Conservation (phyloP, 1,140 invertebrate genomes). For the Akabosia matsudoensis region DNA sequence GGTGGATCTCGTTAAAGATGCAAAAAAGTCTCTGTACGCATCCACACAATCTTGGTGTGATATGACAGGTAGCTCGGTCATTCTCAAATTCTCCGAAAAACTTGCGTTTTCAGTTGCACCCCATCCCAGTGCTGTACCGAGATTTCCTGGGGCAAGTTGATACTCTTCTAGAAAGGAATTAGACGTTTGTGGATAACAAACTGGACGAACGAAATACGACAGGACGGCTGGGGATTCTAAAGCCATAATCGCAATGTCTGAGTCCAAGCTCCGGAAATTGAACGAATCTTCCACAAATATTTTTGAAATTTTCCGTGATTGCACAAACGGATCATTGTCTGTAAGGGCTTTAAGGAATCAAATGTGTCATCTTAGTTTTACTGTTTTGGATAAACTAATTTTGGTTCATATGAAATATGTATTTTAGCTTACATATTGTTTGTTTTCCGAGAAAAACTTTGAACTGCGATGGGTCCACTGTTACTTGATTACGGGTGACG, state of each 20-base stretch:
- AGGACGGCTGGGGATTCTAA: constrained; percentile 40
- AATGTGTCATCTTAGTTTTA: constrained; percentile 13
- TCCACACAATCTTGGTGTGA: constrained; percentile 38
- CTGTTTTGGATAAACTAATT: constrained; percentile 2
- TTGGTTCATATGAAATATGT: neutral
- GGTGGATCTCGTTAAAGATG: constrained; percentile 42
- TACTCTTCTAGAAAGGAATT: constrained; percentile 46
- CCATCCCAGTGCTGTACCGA: constrained; percentile 40
- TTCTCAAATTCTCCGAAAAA: constrained; percentile 30
- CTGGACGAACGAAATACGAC: constrained; percentile 43
- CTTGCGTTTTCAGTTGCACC: constrained; percentile 43
- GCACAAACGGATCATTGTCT: constrained; percentile 43
- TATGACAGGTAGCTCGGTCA: constrained; percentile 43
- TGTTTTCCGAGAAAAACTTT: constrained; percentile 44
- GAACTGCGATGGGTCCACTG: constrained; percentile 30
- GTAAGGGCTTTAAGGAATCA: constrained; percentile 31
- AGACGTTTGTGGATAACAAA: constrained; percentile 44
- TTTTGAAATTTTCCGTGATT: constrained; percentile 34
- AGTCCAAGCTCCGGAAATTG: constrained; percentile 42
- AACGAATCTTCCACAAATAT: constrained; percentile 43
- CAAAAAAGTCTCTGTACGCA: constrained; percentile 45
- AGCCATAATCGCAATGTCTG: constrained; percentile 44
- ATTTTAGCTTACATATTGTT: constrained; percentile 29
- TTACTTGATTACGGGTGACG: constrained; percentile 35
- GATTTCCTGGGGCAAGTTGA: constrained; percentile 39